Evolutionary conservation across 2,797 vertebrate species (phyloP).

Genomic region (Chaenodraco wilsoni): DNA sequence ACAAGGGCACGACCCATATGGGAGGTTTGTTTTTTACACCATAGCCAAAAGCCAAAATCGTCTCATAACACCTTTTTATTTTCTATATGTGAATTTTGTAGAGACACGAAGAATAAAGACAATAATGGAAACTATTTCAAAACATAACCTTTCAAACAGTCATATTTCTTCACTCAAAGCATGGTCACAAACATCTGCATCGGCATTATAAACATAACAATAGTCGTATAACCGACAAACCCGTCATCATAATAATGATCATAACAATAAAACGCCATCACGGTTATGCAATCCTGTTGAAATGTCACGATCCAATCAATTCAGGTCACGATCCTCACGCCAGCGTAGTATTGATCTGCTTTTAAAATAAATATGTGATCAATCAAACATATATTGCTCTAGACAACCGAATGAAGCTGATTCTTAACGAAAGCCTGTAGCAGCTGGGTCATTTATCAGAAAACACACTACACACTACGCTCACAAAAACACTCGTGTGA

Average conservation of each 20-base stretch:
- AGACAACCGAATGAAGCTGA: conserved; percentile 28
- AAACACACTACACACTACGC: conserved; percentile 30
- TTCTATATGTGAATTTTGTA: conserved; percentile 17
- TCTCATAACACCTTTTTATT: conserved; percentile 30
- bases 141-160: conserved; percentile 5
- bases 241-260: conserved; percentile 3
- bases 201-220: background rate
- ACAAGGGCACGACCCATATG: conserved; percentile 31
- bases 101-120: conserved; percentile 22
- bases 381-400: conserved; percentile 37
- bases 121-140: background rate
- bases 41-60: conserved; percentile 24
- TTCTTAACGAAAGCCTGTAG: conserved; percentile 38
- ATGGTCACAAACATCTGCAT: background rate
- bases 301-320: background rate
- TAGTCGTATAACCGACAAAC: background rate
- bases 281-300: conserved; percentile 17
- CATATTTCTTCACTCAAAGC: conserved; percentile 1
- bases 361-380: conserved; percentile 37
- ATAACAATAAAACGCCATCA: background rate
- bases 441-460: conserved; percentile 34
- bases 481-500: conserved; percentile 5
- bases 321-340: conserved; percentile 7
- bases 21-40: background rate
- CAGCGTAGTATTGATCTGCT: conserved; percentile 21